Evolutionary conservation across 1,140 invertebrate genomes (phyloP), one percentile per base, ranked within the genome.

Genomic region (Carcinoscorpius rotundicauda): DNA sequence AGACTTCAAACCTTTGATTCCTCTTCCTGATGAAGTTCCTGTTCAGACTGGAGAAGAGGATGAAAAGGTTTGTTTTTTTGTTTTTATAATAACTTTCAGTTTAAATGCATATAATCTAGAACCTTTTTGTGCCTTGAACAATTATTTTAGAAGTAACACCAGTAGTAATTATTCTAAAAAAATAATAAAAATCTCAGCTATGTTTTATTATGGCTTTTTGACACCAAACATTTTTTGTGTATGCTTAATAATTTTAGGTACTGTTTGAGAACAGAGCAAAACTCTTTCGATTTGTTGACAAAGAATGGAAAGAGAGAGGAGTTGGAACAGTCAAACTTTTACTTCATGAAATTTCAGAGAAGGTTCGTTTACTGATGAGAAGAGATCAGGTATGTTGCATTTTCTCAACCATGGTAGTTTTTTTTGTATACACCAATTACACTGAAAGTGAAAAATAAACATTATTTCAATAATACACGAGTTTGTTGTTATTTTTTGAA

Each of bases 271-370:
- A 81, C 51, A 79, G 87, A 66, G 87, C 87, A 0, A 91, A 90
- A 76, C 75, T 93, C 3, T 93, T 84, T 74, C 80, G 88, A 51
- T 77, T 80, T 70, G 88, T 84, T 72, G 75, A 77, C 6, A 89
- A 86, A 68, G 89, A 95, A 73, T 97, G 92, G 93, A 93, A 93
- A 73, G 93, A 96, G 76, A 83, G 91, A 64, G 91, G 92, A 3
- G 80, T 88, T 60, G 93, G 93, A 0, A 81, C 85, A 62, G 82
- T 95, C 1, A 95, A 95, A 75, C 80, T 97, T 4, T 75, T 96
- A 0, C 83, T 84, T 72, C 86, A 93, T 72, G 80, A 81, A 48
- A 74, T 78, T 3, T 84, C 80, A 29, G 82, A 83, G 11, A 87
- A 85, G 74, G 76, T 86, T 10, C 80, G 89, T 52, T 76, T 93